A percentile compares a stretch with the other conserved stretches of the same genome.
Conservation (phyloP, 2,888 invertebrate genomes). For the Stenodema calcarata region DNA sequence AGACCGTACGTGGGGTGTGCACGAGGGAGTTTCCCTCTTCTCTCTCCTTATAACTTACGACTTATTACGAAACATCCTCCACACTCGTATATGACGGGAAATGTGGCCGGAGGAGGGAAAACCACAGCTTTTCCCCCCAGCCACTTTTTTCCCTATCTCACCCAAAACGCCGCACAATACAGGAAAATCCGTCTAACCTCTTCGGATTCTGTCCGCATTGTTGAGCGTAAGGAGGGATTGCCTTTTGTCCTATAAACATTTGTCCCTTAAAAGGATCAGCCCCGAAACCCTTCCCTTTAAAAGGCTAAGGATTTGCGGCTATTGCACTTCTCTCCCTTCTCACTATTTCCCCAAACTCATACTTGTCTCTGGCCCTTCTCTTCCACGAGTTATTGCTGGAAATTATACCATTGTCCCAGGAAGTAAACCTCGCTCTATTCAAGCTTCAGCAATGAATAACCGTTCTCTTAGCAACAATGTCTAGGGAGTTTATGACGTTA, state of each 20-base stretch:
- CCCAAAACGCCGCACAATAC: slow-evolving; percentile 28
- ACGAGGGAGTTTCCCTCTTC: background rate
- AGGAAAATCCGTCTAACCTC: background rate
- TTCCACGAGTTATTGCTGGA: slow-evolving; percentile 34
- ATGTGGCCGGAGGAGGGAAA: background rate
- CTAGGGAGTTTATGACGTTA: background rate
- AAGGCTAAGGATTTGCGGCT: slow-evolving; percentile 37
- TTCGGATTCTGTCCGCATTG: slow-evolving; percentile 36
- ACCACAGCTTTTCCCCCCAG: background rate
- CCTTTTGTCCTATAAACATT: slow-evolving; percentile 53
- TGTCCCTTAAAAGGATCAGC: slow-evolving; percentile 51
- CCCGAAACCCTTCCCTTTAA: slow-evolving; percentile 33
- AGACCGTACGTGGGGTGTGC: slow-evolving; percentile 1
- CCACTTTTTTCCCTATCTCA: background rate
- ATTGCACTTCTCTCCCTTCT: slow-evolving; percentile 15
- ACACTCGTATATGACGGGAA: slow-evolving; percentile 21
- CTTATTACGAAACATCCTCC: slow-evolving; percentile 42
- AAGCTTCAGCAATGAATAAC: slow-evolving; percentile 26
- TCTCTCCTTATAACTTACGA: slow-evolving; percentile 39
- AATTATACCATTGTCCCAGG: slow-evolving; percentile 47
- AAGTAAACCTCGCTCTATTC: slow-evolving; percentile 7
- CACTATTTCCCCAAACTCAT: slow-evolving; percentile 18
- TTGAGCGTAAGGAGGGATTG: slow-evolving; percentile 41
- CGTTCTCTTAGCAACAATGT: slow-evolving; percentile 38
- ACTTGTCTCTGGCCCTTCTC: slow-evolving; percentile 1